These are phyloP conservation scores for Chesias legatella DNA, from an alignment of 2,888 invertebrate genomes.

Conservation along the genomic window DNA sequence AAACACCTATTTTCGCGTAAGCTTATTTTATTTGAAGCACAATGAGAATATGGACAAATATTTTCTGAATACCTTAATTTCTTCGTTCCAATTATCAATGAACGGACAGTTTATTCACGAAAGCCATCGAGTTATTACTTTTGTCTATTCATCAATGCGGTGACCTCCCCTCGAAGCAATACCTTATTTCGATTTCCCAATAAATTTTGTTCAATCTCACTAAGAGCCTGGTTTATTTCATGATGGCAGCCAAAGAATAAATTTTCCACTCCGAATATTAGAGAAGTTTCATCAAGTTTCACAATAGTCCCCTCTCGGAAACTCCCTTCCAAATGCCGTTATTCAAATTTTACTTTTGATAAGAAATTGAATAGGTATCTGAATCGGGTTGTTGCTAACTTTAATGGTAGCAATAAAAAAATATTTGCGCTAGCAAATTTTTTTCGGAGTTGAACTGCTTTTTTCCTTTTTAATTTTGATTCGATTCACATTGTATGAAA, in stretches of 20 bases:
- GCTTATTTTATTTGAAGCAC: no score
- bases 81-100: no score
- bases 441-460: conserved; percentile 16
- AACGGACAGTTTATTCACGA: conserved; percentile 18
- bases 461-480: conserved; percentile 13
- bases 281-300: conserved; percentile 63
- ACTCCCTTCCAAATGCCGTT: conserved; percentile 61
- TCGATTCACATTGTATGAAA: conserved; percentile 8
- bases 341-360: conserved; percentile 70
- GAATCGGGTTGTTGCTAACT: conserved; percentile 54
- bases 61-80: no score
- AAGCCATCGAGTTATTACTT: conserved; percentile 24
- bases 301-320: conserved; percentile 65
- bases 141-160: conserved; percentile 48
- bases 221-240: conserved; percentile 58
- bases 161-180: conserved; percentile 39
- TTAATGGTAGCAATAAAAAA: conserved; percentile 48
- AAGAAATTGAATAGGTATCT: conserved; percentile 67
- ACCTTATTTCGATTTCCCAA: conserved; percentile 54
- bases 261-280: conserved; percentile 69
- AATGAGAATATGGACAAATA: no score
- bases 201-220: conserved; percentile 60
- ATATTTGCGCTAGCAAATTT: conserved; percentile 28
- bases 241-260: conserved; percentile 62
- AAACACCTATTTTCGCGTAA: no score